phyloP scores from a whole-genome alignment of 2,888 invertebrate species.

The Chelonus formosanus region DNA sequence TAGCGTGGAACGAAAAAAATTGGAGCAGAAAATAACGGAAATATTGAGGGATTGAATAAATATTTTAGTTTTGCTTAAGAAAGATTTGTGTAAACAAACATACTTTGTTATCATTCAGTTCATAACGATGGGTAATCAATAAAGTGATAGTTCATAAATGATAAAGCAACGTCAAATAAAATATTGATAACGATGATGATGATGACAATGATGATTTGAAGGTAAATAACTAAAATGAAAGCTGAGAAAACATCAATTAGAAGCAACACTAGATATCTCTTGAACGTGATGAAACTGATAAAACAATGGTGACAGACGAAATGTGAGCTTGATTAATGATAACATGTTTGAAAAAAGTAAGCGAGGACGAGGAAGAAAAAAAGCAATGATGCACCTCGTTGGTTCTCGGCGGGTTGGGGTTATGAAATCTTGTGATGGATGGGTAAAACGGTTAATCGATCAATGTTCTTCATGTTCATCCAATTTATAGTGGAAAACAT shows the following conservation, averaged over 20 bases:
- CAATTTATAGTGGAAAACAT: background rate
- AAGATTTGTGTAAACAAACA: too few species aligned
- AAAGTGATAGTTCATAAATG: background rate
- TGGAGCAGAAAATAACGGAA: background rate
- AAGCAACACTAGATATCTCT: slow-evolving; percentile 8
- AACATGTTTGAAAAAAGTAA: slow-evolving; percentile 7
- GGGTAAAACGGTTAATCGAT: slow-evolving; percentile 36
- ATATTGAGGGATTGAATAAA: background rate
- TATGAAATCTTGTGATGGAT: slow-evolving; percentile 38
- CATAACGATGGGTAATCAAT: background rate
- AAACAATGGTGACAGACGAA: slow-evolving; percentile 15
- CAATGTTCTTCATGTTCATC: slow-evolving; percentile 19
- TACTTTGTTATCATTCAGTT: too few species aligned
- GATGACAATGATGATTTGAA: slow-evolving; percentile 2
- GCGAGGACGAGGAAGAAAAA: background rate
- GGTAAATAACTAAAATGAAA: slow-evolving; percentile 10
- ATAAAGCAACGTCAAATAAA: background rate
- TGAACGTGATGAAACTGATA: slow-evolving; percentile 9
- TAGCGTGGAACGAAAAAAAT: background rate
- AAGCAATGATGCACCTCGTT: slow-evolving; percentile 23
- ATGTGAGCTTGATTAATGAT: slow-evolving; percentile 12
- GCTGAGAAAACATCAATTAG: slow-evolving; percentile 16
- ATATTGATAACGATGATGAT: too few species aligned
- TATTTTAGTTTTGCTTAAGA: too few species aligned
- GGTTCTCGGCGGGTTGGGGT: slow-evolving; percentile 22